Evolutionary conservation across 1,140 invertebrate species (phyloP), one percentile per base, ranked within the genome.

Genomic region (Scaptomyza pallida): DNA sequence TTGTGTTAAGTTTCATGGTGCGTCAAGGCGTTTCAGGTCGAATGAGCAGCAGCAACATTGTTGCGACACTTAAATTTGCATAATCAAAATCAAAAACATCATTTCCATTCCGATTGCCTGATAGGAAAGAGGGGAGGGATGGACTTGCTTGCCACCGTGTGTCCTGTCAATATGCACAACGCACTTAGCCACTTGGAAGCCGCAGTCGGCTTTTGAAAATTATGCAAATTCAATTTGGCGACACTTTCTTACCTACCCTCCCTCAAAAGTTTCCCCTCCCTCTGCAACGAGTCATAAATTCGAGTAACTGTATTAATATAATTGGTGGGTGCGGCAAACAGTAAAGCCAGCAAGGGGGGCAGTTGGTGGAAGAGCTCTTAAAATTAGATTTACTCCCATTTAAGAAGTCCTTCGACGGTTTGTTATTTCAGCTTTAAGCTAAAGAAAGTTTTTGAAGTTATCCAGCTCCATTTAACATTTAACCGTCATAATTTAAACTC

Each of bases 11-110:
- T 41, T 44, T 64, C 61, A 57, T 65, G 70, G 45, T 65, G 73
- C 62, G 63, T 73, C 73, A 69, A 68, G 57, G 57, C 6, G 26
- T 86, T 86, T 77, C 65, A 44, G 70, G 48, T 86, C 52, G 69
- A 69, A 75, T 86, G 74, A 71, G 54, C 73, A 82, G 54, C 73
- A 81, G 10, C 56, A 83, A 88, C 81, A 86, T 88, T 86, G 81
- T 86, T 88, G 78, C 74, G 55, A 86, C 86, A 90, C 82, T 89
- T 89, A 89, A 89, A 89, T 89, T 89, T 88, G 78, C 86, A 89
- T 90, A 89, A 89, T 89, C 86, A 89, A 89, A 89, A 89, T 89
- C 86, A 89, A 89, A 89, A 89, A 90, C 86, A 89, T 82, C 68
- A 78, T 72, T 85, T 85, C 81, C 77, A 86, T 67, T 67, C 70